Evolutionary conservation across 1,140 invertebrate genomes (phyloP).

Genomic region (Drosophila bifasciata): DNA sequence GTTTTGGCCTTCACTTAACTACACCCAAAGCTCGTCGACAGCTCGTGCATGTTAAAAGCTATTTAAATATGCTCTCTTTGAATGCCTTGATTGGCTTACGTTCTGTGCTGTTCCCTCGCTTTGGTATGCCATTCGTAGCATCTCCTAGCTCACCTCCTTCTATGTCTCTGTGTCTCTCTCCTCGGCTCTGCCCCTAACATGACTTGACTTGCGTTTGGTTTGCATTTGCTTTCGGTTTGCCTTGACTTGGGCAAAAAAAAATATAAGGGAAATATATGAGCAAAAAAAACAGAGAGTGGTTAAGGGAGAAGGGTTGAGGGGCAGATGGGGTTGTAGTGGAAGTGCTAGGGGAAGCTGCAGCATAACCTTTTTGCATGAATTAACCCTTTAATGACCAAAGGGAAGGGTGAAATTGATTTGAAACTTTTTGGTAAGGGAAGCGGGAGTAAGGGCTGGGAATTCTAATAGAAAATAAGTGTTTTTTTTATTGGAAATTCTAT

Average conservation of each 20-base stretch:
- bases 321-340: conserved; percentile 1
- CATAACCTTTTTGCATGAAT: conserved; percentile 67
- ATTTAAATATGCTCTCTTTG: conserved; percentile 82
- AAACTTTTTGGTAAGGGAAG: not conserved
- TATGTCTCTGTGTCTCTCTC: not conserved
- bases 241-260: conserved; percentile 49
- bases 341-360: conserved; percentile 28
- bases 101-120: conserved; percentile 36
- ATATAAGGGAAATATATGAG: conserved; percentile 44
- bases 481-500: not conserved
- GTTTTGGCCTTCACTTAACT: conserved; percentile 78
- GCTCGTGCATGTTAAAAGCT: conserved; percentile 81
- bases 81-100: conserved; percentile 78
- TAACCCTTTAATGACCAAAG: conserved; percentile 58
- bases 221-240: conserved; percentile 31
- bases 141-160: not conserved
- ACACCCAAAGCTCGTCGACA: conserved; percentile 66
- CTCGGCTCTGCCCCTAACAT: not conserved
- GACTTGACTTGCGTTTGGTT: conserved; percentile 30
- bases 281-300: too few species aligned
- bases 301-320: not conserved
- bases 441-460: not conserved
- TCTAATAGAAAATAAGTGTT: not conserved
- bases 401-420: conserved; percentile 18
- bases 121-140: conserved; percentile 43